These are phyloP conservation scores for Ranitomeya imitator DNA, from an alignment of 2,113 vertebrate genomes.

Conservation along the genomic window DNA sequence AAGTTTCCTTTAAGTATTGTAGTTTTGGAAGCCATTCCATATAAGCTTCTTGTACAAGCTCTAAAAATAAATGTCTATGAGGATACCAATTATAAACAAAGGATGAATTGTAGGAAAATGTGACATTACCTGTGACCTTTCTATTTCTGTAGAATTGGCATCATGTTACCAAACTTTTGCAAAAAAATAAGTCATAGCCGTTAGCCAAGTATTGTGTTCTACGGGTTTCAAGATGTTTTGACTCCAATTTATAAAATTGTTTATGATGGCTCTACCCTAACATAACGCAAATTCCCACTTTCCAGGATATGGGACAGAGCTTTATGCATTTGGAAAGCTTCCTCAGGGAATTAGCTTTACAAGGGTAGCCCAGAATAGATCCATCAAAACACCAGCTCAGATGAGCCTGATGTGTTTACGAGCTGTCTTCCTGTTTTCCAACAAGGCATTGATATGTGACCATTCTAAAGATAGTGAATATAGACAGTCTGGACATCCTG, in stretches of 20 bases:
- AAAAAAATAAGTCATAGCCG: neutral
- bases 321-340: neutral
- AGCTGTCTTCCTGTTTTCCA: constrained; percentile 40
- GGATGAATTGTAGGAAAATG: neutral
- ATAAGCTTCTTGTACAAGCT: neutral
- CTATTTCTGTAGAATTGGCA: neutral
- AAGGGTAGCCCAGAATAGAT: constrained; percentile 34
- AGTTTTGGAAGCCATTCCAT: neutral
- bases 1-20: neutral
- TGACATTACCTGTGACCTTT: constrained; percentile 3
- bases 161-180: neutral
- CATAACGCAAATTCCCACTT: neutral
- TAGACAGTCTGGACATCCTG: neutral
- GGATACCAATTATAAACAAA: constrained; percentile 18
- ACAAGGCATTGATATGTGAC: constrained; percentile 28
- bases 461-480: constrained; percentile 32
- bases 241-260: neutral
- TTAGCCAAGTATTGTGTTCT: neutral
- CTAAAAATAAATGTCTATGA: neutral
- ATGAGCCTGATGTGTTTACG: neutral
- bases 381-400: constrained; percentile 30
- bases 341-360: constrained; percentile 24
- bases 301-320: constrained; percentile 38
- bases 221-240: neutral
- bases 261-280: constrained; percentile 18